These are phyloP conservation scores for Sus scrofa DNA, from an alignment of 2,113 vertebrate genomes.

Conservation along the genomic window T2T-Sscrofa CM000812.6:33952001-33952500, in stretches of 20 bases:
- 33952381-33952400: background rate
- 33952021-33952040: background rate
- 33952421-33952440: background rate
- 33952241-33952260: background rate
- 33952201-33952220: slow-evolving; percentile 32
- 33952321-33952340: background rate
- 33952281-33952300: background rate
- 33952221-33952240: background rate
- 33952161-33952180: background rate
- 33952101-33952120: background rate
- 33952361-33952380: background rate
- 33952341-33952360: background rate
- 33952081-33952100: background rate
- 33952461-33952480: slow-evolving; percentile 41
- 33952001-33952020: background rate
- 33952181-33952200: background rate
- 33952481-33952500: background rate
- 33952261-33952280: slow-evolving; percentile 53
- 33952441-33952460: background rate
- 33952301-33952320: slow-evolving; percentile 16
- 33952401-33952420: background rate
- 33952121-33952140: background rate
- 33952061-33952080: slow-evolving; percentile 44
- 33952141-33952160: slow-evolving; percentile 40
- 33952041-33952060: slow-evolving; percentile 46